Percentiles rank a stretch among this genome's conserved stretches.
Conservation (phyloP, 2,113 vertebrate genomes). For the Lagopus muta region DNA sequence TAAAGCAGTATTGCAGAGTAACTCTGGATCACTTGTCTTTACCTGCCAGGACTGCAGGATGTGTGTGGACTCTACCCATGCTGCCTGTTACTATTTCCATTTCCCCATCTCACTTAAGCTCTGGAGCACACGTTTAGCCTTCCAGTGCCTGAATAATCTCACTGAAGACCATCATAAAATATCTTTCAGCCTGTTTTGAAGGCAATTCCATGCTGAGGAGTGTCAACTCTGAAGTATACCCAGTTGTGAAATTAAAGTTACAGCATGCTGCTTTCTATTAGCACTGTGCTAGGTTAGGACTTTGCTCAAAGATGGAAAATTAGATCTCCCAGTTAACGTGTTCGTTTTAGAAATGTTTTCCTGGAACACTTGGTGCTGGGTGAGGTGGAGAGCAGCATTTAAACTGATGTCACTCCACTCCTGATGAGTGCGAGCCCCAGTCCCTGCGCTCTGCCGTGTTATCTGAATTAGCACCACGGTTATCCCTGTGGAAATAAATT, state of each 20-base stretch:
- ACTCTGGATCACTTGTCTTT: not conserved
- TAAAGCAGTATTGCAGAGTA: not conserved
- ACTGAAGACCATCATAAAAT: not conserved
- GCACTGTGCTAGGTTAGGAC: not conserved
- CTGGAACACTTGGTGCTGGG: not conserved
- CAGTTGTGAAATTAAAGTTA: constrained; percentile 1
- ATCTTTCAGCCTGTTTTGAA: not conserved
- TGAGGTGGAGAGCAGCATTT: not conserved
- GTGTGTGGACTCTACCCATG: too few species aligned
- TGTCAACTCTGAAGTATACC: not conserved
- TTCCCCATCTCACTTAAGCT: not conserved
- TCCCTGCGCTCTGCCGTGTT: not conserved
- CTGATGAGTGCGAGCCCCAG: not conserved
- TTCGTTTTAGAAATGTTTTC: not conserved
- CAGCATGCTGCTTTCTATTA: not conserved
- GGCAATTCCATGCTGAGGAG: not conserved
- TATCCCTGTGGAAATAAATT: not conserved
- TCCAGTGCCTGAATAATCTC: not conserved
- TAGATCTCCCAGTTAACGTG: not conserved
- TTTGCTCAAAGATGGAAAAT: constrained; percentile 8
- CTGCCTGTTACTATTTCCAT: too few species aligned
- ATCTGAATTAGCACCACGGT: not conserved
- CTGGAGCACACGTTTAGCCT: not conserved
- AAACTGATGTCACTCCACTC: not conserved
- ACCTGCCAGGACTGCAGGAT: not conserved